phyloP scores from a whole-genome alignment of 2,797 vertebrate genomes.

The Mus minutoides region DNA sequence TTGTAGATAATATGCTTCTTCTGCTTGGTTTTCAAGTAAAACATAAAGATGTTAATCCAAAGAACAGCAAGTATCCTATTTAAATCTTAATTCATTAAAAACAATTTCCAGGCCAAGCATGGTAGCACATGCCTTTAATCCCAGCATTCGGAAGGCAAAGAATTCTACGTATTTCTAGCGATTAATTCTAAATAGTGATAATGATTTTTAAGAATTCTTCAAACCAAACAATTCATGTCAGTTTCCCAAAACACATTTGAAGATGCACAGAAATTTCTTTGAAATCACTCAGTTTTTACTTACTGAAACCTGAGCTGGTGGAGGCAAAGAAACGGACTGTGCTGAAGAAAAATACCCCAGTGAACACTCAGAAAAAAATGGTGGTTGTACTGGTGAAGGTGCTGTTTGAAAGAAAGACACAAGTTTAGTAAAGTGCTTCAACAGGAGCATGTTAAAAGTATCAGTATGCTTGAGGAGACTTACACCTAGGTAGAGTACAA shows the following conservation, averaged over 20 bases:
- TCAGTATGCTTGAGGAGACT: constrained; percentile 27
- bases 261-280: constrained; percentile 37
- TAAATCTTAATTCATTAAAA: constrained; percentile 28
- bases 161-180: constrained; percentile 24
- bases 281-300: constrained; percentile 71
- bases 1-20: neutral
- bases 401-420: constrained; percentile 83
- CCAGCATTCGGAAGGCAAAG: neutral
- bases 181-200: constrained; percentile 29
- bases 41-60: constrained; percentile 35
- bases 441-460: neutral
- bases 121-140: neutral
- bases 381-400: constrained; percentile 89
- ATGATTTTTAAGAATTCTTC: constrained; percentile 17
- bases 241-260: constrained; percentile 57
- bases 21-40: constrained; percentile 39
- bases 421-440: constrained; percentile 41
- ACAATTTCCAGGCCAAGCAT: neutral
- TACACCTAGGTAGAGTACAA: neutral
- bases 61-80: neutral
- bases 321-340: constrained; percentile 85
- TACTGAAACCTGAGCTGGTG: constrained; percentile 90
- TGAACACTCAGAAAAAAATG: constrained; percentile 85
- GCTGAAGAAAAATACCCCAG: constrained; percentile 86
- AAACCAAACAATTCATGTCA: constrained; percentile 35